Evolutionary conservation across 2,888 invertebrate species (phyloP).

Genomic region (Polydrusus pterygomalis): DNA sequence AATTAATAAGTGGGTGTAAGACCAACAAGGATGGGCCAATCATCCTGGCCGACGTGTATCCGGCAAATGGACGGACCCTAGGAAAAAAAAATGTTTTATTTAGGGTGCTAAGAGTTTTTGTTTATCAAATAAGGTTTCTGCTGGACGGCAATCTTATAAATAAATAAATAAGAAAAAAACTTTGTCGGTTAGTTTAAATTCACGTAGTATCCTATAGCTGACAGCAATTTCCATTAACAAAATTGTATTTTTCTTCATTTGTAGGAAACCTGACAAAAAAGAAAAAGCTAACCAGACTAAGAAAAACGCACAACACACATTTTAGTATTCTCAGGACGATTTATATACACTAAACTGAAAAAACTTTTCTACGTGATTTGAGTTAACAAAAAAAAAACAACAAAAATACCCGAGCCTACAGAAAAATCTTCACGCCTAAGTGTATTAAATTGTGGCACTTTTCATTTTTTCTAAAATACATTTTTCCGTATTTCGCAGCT

Average conservation of each 20-base stretch:
- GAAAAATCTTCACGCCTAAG: conserved; percentile 24
- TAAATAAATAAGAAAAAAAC: neutral
- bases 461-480: conserved; percentile 26
- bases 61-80: no score
- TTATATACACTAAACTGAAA: conserved; percentile 47
- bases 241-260: conserved; percentile 22
- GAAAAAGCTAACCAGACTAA: conserved; percentile 7
- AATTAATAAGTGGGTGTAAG: no score
- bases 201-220: conserved; percentile 1
- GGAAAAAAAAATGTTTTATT: no score
- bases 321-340: conserved; percentile 42
- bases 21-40: no score
- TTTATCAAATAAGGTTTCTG: no score
- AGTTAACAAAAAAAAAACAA: conserved; percentile 17
- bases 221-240: conserved; percentile 13
- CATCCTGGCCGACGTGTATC: no score
- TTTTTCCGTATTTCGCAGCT: conserved; percentile 26
- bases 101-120: no score
- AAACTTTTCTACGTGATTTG: conserved; percentile 41
- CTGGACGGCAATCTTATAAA: neutral
- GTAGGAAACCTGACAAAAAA: conserved; percentile 16
- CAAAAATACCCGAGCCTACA: neutral
- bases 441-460: conserved; percentile 31
- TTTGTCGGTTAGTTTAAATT: neutral
- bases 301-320: conserved; percentile 24